Evolutionary conservation across 2,113 vertebrate genomes (phyloP).

Genomic region (rat (Rattus norvegicus)): DNA sequence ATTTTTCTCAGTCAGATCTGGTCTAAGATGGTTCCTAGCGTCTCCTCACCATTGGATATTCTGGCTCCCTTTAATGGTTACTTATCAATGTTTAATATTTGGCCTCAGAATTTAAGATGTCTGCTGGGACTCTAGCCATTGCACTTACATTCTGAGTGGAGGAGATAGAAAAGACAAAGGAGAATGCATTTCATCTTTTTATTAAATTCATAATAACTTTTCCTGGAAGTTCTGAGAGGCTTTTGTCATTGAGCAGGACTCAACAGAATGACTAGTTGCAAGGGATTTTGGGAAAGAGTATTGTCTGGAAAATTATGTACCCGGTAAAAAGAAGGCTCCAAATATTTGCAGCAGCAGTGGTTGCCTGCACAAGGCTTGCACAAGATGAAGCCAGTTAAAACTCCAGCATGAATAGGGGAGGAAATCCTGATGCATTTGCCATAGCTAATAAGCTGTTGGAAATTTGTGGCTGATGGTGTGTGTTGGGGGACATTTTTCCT

Average conservation of each 20-base stretch:
- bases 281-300: neutral
- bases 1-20: neutral
- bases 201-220: neutral
- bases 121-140: neutral
- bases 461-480: neutral
- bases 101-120: neutral
- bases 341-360: neutral
- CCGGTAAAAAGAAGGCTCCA: neutral
- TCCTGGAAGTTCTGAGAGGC: neutral
- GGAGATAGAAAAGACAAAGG: neutral
- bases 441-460: neutral
- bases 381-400: neutral
- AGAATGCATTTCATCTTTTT: neutral
- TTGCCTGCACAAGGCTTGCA: neutral
- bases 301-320: neutral
- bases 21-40: neutral
- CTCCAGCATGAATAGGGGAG: neutral
- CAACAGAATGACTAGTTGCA: neutral
- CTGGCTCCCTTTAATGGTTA: neutral
- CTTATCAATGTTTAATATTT: neutral
- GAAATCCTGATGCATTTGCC: no score
- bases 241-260: neutral
- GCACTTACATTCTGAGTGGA: neutral
- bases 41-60: neutral
- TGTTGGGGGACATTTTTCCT: neutral